These are phyloP conservation scores for Harpagoxenus sublaevis DNA, from an alignment of 2,888 invertebrate genomes.

Conservation along the genomic window DNA sequence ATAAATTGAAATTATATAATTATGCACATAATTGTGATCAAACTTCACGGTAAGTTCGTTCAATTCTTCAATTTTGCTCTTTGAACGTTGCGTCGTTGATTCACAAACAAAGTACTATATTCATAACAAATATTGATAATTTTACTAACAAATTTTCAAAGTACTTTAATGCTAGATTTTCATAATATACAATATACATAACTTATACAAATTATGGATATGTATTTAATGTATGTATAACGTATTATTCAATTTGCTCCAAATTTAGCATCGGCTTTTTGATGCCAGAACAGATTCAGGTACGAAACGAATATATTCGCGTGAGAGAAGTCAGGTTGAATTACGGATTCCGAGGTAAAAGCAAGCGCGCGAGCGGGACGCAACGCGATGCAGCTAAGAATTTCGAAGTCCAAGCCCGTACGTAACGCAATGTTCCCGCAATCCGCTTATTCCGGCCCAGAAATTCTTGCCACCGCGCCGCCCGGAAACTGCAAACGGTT, in stretches of 20 bases:
- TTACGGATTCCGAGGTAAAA: conserved; percentile 3
- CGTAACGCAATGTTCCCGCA: conserved; percentile 39
- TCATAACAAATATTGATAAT: conserved; percentile 5
- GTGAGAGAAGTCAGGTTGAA: conserved; percentile 6
- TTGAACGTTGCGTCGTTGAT: background rate
- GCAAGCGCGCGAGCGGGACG: conserved; percentile 3
- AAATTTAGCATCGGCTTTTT: background rate
- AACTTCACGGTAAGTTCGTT: too few species aligned
- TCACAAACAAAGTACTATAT: background rate
- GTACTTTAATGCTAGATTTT: conserved; percentile 3
- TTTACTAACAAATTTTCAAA: conserved; percentile 12
- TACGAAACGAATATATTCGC: background rate
- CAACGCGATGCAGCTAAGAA: conserved; percentile 24
- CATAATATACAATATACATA: background rate
- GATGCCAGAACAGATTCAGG: background rate
- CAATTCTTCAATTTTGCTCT: too few species aligned
- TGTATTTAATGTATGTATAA: background rate
- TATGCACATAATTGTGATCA: too few species aligned
- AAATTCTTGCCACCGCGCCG: conserved; percentile 23
- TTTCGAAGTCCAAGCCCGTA: conserved; percentile 42
- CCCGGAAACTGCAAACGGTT: background rate
- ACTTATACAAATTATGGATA: background rate
- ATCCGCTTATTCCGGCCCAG: conserved; percentile 47
- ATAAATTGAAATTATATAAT: conserved; percentile 1
- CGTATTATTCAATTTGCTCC: background rate